Conservation (phyloP, 2,113 vertebrate species). For the Hepsetus odoe region DNA sequence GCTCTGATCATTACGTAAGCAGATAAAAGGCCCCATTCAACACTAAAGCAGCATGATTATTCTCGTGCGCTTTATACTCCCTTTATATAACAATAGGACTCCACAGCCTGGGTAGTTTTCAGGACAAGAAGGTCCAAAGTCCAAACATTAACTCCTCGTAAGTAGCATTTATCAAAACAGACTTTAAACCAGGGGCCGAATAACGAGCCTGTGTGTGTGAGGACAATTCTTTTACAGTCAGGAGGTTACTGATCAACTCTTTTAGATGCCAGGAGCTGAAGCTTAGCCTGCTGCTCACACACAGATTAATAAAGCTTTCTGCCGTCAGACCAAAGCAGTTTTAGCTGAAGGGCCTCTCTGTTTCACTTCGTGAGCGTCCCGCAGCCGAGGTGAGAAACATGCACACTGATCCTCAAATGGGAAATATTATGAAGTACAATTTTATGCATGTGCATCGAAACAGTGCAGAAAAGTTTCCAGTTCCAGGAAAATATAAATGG, state of each 20-base stretch:
- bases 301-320: conserved; percentile 20
- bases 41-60: conserved; percentile 48
- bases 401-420: background rate
- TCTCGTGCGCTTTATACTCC: conserved; percentile 52
- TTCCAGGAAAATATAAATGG: too few relatives aligned
- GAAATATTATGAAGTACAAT: background rate
- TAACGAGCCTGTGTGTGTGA: conserved; percentile 52
- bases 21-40: conserved; percentile 63
- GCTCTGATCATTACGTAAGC: conserved; percentile 60
- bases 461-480: too few relatives aligned
- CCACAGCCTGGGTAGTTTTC: conserved; percentile 41
- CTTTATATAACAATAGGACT: conserved; percentile 67
- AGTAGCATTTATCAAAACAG: conserved; percentile 70
- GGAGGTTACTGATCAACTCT: conserved; percentile 75
- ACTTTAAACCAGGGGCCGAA: conserved; percentile 60
- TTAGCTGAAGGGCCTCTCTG: background rate
- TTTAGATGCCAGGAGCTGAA: conserved; percentile 42
- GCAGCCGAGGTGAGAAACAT: background rate
- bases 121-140: conserved; percentile 61
- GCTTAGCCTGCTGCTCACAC: conserved; percentile 21
- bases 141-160: conserved; percentile 55
- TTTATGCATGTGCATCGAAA: too few relatives aligned
- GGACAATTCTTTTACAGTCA: conserved; percentile 46
- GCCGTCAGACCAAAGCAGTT: background rate
- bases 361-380: background rate